A percentile compares a stretch with the other conserved stretches of the same genome.
Conservation (phyloP, 2,888 invertebrate genomes). For the Tenodera sinensis region DNA sequence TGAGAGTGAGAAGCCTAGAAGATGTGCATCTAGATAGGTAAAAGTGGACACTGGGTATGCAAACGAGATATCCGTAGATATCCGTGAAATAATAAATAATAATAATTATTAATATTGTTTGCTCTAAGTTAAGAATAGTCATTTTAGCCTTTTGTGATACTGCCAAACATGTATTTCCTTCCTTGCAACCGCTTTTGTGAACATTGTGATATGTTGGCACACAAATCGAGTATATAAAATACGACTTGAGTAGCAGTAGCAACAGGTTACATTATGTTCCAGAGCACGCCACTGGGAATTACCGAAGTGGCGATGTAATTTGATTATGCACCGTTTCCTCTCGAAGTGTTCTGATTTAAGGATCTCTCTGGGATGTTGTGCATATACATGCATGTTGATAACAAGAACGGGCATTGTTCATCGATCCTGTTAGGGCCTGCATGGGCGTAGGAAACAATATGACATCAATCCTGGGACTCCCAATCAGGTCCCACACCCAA, state of each 20-base stretch:
- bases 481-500: slow-evolving; percentile 6
- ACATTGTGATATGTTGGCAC: no score
- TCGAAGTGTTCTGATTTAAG: background rate
- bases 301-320: background rate
- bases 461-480: slow-evolving; percentile 8
- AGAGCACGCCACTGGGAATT: background rate
- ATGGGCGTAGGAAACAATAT: slow-evolving; percentile 8
- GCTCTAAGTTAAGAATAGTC: no score
- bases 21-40: no score
- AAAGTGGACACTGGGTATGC: no score
- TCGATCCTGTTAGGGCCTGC: background rate
- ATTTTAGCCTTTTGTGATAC: no score
- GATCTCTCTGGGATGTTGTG: background rate
- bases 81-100: no score
- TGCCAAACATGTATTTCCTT: no score
- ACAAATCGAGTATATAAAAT: background rate
- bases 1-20: no score
- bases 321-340: background rate
- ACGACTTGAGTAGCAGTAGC: background rate
- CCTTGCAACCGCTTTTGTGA: no score
- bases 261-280: background rate
- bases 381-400: background rate
- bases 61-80: no score
- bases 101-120: no score
- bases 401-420: slow-evolving; percentile 3